phyloP scores from a whole-genome alignment of 1,140 invertebrate genomes.

The Cydia amplana region DNA sequence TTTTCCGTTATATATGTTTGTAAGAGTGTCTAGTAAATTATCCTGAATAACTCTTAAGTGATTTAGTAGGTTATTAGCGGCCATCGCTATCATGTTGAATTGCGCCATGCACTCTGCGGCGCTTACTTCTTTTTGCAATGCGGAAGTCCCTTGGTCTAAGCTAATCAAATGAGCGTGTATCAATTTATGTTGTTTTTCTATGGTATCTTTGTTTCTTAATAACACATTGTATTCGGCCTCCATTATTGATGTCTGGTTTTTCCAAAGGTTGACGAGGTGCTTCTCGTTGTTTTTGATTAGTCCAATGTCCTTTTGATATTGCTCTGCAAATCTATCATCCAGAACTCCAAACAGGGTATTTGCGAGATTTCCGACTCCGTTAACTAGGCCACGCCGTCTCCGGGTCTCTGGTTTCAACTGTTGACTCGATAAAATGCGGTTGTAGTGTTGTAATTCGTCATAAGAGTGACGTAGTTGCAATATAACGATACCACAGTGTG shows the following conservation, averaged over 20 bases:
- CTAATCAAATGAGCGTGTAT: slow-evolving; percentile 30
- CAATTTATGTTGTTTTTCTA: slow-evolving; percentile 35
- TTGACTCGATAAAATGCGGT: slow-evolving; percentile 32
- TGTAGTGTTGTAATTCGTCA: slow-evolving; percentile 33
- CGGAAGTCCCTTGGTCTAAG: slow-evolving; percentile 13
- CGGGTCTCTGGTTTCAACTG: slow-evolving; percentile 22
- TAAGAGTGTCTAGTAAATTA: slow-evolving; percentile 37
- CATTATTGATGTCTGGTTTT: slow-evolving; percentile 36
- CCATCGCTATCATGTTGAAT: slow-evolving; percentile 24
- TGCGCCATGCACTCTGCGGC: background rate
- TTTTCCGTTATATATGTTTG: slow-evolving; percentile 34
- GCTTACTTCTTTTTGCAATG: slow-evolving; percentile 1
- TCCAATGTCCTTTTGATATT: slow-evolving; percentile 31
- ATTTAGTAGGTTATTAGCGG: slow-evolving; percentile 18
- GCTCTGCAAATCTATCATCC: slow-evolving; percentile 29
- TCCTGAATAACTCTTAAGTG: slow-evolving; percentile 35
- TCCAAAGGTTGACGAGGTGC: slow-evolving; percentile 34
- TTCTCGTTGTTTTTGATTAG: slow-evolving; percentile 19
- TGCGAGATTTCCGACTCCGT: slow-evolving; percentile 35
- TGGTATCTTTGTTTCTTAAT: slow-evolving; percentile 26
- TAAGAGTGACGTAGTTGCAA: slow-evolving; percentile 33
- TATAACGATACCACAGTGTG: slow-evolving; percentile 34
- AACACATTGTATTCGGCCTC: slow-evolving; percentile 34
- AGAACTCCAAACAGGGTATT: slow-evolving; percentile 31
- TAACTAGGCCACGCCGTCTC: slow-evolving; percentile 29